Percentiles rank a stretch among this genome's conserved stretches.
Conservation (phyloP, 2,888 invertebrate genomes). For the Colletes collaris region DNA sequence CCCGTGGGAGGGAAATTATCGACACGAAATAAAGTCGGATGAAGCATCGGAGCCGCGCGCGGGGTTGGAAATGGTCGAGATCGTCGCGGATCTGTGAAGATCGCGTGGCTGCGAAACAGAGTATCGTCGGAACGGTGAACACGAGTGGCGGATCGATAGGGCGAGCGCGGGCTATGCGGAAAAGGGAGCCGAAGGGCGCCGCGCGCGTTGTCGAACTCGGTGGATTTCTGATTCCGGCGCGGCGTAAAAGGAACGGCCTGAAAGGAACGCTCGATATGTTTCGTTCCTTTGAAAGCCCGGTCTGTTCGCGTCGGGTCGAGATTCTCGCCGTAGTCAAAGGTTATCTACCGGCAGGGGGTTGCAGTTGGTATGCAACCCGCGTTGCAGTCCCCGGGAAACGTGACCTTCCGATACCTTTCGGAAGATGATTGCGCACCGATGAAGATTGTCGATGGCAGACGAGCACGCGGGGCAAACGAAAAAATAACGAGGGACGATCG, state of each 20-base stretch:
- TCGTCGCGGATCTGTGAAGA: background rate
- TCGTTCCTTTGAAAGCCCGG: constrained; percentile 8
- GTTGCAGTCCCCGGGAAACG: constrained; percentile 26
- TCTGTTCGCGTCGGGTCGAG: background rate
- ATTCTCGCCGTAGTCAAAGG: constrained; percentile 30
- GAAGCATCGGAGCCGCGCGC: too few species aligned
- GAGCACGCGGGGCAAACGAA: background rate
- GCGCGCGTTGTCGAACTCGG: background rate
- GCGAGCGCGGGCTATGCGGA: too few species aligned
- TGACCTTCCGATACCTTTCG: constrained; percentile 46
- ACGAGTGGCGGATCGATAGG: too few species aligned
- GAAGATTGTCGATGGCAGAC: constrained; percentile 15
- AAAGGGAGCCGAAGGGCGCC: background rate
- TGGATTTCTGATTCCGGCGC: constrained; percentile 8
- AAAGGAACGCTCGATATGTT: constrained; percentile 31
- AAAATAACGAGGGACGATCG: constrained; percentile 18
- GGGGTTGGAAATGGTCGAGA: too few species aligned
- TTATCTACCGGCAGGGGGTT: constrained; percentile 1
- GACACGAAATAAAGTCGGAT: too few species aligned
- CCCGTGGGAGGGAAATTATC: too few species aligned
- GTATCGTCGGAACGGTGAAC: too few species aligned
- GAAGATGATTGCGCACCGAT: constrained; percentile 39
- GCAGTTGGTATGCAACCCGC: constrained; percentile 33
- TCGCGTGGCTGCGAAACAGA: too few species aligned
- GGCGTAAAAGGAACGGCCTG: background rate